A percentile compares a stretch with the other conserved stretches of the same genome.
Conservation (phyloP, 2,113 vertebrate species). For the Laticauda colubrina region DNA sequence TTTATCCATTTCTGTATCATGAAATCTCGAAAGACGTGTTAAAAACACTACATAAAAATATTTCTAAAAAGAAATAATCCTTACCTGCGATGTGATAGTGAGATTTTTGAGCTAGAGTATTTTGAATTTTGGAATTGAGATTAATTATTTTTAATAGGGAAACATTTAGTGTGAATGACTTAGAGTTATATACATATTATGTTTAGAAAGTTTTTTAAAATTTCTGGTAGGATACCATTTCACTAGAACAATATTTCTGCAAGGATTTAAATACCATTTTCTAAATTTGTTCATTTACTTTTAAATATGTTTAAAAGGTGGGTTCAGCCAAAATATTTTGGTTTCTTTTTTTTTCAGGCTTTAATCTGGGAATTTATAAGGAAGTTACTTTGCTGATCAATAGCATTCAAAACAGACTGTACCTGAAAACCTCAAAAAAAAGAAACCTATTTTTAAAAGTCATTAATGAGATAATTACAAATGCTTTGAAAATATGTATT, state of each 20-base stretch:
- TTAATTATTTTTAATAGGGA: background rate
- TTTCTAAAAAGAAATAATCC: background rate
- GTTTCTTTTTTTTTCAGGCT: background rate
- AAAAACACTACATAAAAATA: background rate
- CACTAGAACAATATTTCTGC: rapidly evolving
- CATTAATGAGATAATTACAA: background rate
- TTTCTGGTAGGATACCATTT: background rate
- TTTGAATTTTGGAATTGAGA: background rate
- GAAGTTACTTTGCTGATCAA: background rate
- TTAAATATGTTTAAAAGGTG: background rate
- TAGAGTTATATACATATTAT: background rate
- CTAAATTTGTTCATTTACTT: background rate
- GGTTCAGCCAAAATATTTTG: background rate
- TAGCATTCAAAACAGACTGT: background rate
- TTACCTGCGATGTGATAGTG: background rate
- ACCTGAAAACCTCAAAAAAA: background rate
- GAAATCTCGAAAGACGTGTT: background rate
- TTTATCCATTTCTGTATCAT: background rate
- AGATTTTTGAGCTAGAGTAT: background rate
- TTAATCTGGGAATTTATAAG: background rate
- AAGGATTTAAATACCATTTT: background rate
- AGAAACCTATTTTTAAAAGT: background rate
- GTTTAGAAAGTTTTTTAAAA: background rate
- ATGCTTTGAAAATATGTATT: background rate
- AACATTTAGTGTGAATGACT: background rate